Conservation (phyloP, 2,113 vertebrate genomes). For the Arizona elegans region DNA sequence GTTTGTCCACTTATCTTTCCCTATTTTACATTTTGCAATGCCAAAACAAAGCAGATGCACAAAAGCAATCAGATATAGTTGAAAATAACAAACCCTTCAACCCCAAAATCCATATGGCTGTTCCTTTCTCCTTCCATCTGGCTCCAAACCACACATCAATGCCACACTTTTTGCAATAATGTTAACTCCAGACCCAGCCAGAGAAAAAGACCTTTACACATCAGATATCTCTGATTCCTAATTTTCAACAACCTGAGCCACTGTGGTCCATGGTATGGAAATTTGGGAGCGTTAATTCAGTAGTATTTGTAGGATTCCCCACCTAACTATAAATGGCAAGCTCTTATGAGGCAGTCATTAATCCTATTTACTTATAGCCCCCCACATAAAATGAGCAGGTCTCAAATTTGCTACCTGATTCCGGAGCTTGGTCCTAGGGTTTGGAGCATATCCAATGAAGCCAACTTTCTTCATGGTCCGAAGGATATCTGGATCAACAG, state of each 20-base stretch:
- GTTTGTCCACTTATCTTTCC: not conserved
- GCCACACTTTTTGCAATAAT: not conserved
- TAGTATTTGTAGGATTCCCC: not conserved
- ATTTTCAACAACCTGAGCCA: not conserved
- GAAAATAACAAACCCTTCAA: not conserved
- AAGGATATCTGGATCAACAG: constrained; percentile 91
- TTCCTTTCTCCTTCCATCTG: not conserved
- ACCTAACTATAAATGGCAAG: not conserved
- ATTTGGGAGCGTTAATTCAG: not conserved
- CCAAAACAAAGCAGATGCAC: not conserved
- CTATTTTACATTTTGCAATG: not conserved
- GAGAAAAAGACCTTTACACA: too few species aligned
- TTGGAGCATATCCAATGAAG: constrained; percentile 95
- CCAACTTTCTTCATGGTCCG: constrained; percentile 98
- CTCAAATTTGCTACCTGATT: constrained; percentile 80
- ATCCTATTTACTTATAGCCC: not conserved
- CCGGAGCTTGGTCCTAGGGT: constrained; percentile 88
- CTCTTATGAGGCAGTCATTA: not conserved
- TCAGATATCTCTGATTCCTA: not conserved
- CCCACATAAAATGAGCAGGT: not conserved
- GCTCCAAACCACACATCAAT: not conserved
- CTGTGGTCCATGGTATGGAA: not conserved
- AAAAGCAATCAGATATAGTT: not conserved
- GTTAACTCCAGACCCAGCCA: not conserved
- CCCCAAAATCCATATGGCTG: not conserved